phyloP scores from a whole-genome alignment of 2,888 invertebrate species.

The Cotesia congregata region DNA sequence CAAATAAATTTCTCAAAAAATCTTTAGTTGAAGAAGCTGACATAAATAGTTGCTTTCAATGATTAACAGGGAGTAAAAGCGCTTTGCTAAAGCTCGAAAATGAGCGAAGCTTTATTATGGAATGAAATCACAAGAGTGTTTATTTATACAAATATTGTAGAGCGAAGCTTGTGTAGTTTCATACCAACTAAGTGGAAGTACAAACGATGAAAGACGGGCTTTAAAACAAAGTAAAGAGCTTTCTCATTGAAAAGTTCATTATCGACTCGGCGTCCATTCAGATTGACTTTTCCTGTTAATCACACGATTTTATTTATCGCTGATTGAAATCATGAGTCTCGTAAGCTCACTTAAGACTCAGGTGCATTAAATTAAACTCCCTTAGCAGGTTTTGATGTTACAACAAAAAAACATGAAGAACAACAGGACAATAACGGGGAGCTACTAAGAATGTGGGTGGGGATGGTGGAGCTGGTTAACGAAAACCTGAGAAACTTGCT shows the following conservation, averaged over 20 bases:
- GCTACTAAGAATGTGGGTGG: background rate
- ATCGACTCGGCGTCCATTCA: background rate
- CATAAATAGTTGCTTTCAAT: no score
- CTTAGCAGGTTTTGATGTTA: background rate
- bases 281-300: background rate
- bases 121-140: background rate
- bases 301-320: background rate
- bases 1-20: no score
- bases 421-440: background rate
- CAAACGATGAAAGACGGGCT: background rate
- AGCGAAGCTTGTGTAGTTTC: background rate
- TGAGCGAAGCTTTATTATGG: background rate
- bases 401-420: background rate
- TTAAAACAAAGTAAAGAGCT: constrained; percentile 3
- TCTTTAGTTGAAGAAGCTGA: no score
- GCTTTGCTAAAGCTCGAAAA: no score
- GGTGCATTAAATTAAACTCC: background rate
- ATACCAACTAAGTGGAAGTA: background rate
- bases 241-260: background rate
- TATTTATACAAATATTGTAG: background rate
- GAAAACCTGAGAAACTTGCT: constrained; percentile 38
- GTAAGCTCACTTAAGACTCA: background rate
- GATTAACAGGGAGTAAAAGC: no score
- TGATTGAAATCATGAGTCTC: constrained; percentile 11
- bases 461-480: background rate